Base-by-base conservation (phyloP, 2,888 invertebrate genomes). In the Conistra vaccinii region DNA sequence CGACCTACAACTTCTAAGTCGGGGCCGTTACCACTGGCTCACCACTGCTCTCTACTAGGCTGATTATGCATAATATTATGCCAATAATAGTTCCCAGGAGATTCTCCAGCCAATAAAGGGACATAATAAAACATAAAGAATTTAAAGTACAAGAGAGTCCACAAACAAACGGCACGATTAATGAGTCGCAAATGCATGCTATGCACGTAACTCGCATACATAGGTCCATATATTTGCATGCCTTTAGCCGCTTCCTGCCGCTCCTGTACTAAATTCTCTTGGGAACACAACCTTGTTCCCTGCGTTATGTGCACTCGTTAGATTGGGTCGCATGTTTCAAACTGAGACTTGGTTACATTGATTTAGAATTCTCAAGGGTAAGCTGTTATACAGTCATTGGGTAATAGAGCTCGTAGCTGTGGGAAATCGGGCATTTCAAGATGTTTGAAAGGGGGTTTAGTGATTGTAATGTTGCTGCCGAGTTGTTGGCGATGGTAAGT, bases 181-280 rank as follows among this genome's bases (percentile, higher is more conserved):
- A 83, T 83, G 71, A 76, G 58, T 73, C 80, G 26, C 73, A 67
- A 83, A 83, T 83, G 66, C 69, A 83, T 83, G 69, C 84, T 69
- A 69, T 69, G 68, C 84, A 73, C 83, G 76, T 80, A 71, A 55
- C 69, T 80, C 58, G 17, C 55, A 80, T 69, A 76, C 76, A 62
- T 80, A 73, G 69, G 42, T 73, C 51, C 80, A 80, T 72, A 83
- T 71, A 83, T 83, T 83, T 76, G 76, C 84, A 83, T 80, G 73
- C 76, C 83, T 83, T 69, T 76, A 76, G 53, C 29, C n/a, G 70
- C 63, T 73, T 69, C 73, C 76, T 58, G 65, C 26, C 45, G 63
- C 53, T 69, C 39, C 66, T 69, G 73, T 53, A 69, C 66, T 69
- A 73, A 60, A 80, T 80, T 83, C 76, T 69, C 76, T 10, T 57